Base-by-base conservation (phyloP, 1,140 invertebrate genomes). In the Papilio helenus region DNA sequence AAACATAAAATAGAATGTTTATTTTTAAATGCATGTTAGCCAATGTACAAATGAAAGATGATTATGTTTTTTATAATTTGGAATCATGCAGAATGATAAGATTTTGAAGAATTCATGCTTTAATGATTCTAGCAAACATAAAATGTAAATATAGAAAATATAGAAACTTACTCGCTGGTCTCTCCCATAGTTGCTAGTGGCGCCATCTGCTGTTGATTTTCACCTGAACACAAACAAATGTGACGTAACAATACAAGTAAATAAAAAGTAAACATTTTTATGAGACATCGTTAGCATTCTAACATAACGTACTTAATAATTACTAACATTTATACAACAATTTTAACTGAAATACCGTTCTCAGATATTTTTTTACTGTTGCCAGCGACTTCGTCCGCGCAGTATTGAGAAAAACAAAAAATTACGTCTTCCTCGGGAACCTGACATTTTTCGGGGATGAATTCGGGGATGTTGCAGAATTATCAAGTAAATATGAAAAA, bases 161-260 rank as follows among this genome's bases (percentile, higher is more conserved):
- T 65, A 34, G 23, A 16, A 84, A 95, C 95, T 95, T 88, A 96
- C 95, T 96, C 95, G 91, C 95, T 95, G 7, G 95, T 95, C 85
- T 96, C 95, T 58, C 95, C 95, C 86, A 96, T 96, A 84, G 95
- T 96, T 58, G 95, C 95, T 49, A 96, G 86, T 29, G 95, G 95
- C 72, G 95, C 95, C 82, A 95, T 95, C 82, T 94, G 95, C 85
- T 95, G 89, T 84, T 89, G 90, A 18, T 85, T 82, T 79, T 93
- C 92, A 46, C 87, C 91, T 93, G 72, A 39, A 81, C 16, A 8
- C 12, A 49, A 29, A 76, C n/a, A 49, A 74, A 73, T 65, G 65
- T 80, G 77, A 79, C 44, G 3, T 46, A 46, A 16, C 10, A 46
- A 46, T 39, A 46, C 44, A 46, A 16, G 44, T 46, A 4, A 46